Percentiles rank a stretch among this genome's conserved stretches.
These are phyloP conservation scores for Cassiopea andromeda DNA, from an alignment of 30 jellyfish, hydroid and myxozoan genomes.

Conservation along the genomic window DNA sequence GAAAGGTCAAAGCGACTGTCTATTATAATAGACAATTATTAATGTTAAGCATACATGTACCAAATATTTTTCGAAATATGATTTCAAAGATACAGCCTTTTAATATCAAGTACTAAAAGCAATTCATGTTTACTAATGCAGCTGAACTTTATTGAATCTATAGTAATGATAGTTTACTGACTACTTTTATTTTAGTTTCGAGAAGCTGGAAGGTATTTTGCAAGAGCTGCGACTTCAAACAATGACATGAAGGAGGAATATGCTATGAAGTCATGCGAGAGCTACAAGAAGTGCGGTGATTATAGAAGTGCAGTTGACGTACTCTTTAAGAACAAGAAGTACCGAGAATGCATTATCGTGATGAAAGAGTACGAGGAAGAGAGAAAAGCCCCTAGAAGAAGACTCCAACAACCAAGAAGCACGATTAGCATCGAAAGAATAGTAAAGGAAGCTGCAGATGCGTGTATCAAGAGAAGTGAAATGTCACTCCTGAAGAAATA, in stretches of 20 bases:
- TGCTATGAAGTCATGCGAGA: slow-evolving; percentile 45
- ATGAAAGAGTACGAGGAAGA: slow-evolving; percentile 26
- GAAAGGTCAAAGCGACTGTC: too few relatives aligned
- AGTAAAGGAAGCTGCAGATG: slow-evolving; percentile 63
- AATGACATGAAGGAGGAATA: background rate
- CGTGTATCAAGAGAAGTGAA: slow-evolving; percentile 24
- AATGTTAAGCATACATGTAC: too few relatives aligned
- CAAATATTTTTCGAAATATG: too few relatives aligned
- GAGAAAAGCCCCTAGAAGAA: background rate
- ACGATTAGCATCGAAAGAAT: slow-evolving; percentile 38
- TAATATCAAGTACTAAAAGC: too few relatives aligned
- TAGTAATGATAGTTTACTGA: background rate
- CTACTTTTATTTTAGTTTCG: slow-evolving; percentile 7
- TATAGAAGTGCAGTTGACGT: slow-evolving; percentile 69
- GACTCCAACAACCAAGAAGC: slow-evolving; percentile 70
- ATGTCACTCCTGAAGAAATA: slow-evolving; percentile 5
- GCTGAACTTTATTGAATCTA: too few relatives aligned
- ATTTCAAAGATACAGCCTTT: too few relatives aligned
- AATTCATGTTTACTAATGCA: too few relatives aligned
- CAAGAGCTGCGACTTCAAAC: slow-evolving; percentile 21
- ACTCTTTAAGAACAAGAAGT: slow-evolving; percentile 33
- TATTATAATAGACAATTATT: too few relatives aligned
- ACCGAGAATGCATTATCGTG: slow-evolving; percentile 32
- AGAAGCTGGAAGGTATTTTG: slow-evolving; percentile 64
- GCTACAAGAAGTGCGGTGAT: slow-evolving; percentile 45